These are phyloP conservation scores for Mercenaria mercenaria DNA, from an alignment of 1,140 invertebrate species.

Conservation along the genomic window DNA sequence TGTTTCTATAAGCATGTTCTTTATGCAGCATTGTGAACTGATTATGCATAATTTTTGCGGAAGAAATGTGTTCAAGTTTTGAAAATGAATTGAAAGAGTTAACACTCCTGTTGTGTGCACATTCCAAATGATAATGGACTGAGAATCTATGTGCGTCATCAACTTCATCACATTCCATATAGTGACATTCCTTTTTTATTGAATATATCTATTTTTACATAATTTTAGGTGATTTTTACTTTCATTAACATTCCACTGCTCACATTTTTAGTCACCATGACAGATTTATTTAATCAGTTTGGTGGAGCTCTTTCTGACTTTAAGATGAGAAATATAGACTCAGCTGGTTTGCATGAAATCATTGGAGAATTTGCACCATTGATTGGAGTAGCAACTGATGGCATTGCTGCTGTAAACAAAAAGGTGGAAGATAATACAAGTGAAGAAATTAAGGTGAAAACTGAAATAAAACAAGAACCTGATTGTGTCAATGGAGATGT, in stretches of 20 bases:
- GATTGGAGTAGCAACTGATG: constrained; percentile 43
- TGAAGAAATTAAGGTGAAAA: background rate
- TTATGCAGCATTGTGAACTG: too few relatives aligned
- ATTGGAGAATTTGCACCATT: constrained; percentile 62
- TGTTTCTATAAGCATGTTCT: too few relatives aligned
- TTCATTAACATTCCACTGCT: background rate
- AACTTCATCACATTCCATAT: constrained; percentile 57
- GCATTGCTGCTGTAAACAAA: background rate
- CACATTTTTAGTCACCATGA: constrained; percentile 13
- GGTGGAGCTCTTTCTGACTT: constrained; percentile 43
- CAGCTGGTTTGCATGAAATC: constrained; percentile 47
- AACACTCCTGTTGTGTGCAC: too few relatives aligned
- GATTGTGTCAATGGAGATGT: background rate
- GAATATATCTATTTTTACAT: constrained; percentile 20
- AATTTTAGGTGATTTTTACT: background rate
- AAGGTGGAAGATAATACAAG: background rate
- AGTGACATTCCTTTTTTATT: constrained; percentile 38
- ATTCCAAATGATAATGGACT: background rate
- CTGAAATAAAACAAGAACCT: constrained; percentile 9
- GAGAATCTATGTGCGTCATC: too few relatives aligned
- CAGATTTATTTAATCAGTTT: constrained; percentile 58
- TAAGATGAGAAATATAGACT: constrained; percentile 54
- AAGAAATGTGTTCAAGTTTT: too few relatives aligned
- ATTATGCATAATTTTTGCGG: too few relatives aligned
- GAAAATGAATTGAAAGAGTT: too few relatives aligned